These are phyloP conservation scores for Drosophila pseudotakahashii DNA, from an alignment of 2,888 invertebrate genomes.

Conservation along the genomic window DNA sequence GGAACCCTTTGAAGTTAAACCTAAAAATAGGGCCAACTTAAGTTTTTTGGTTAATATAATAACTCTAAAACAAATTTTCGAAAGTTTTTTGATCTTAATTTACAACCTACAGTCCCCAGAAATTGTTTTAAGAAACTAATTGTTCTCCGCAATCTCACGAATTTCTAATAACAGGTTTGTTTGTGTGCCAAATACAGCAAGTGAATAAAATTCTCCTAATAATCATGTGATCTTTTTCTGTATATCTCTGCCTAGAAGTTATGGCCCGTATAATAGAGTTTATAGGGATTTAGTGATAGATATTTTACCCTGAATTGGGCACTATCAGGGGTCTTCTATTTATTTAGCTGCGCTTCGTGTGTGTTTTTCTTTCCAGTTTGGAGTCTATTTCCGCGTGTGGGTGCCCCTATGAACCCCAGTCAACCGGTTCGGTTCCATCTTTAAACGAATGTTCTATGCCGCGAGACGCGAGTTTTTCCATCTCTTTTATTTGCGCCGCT, in stretches of 20 bases:
- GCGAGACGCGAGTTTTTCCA: slow-evolving; percentile 37
- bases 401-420: slow-evolving; percentile 57
- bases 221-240: slow-evolving; percentile 14
- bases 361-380: slow-evolving; percentile 3
- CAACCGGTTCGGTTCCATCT: slow-evolving; percentile 62
- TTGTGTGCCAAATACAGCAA: neutral
- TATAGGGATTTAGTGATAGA: neutral
- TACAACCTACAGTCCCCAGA: neutral
- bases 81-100: too few species aligned
- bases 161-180: slow-evolving; percentile 1
- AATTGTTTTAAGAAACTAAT: neutral
- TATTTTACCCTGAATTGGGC: slow-evolving; percentile 24
- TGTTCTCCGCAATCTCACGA: neutral
- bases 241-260: neutral
- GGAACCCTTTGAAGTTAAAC: too few species aligned
- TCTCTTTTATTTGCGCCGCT: slow-evolving; percentile 40
- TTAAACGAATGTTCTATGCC: slow-evolving; percentile 44
- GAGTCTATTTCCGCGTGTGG: slow-evolving; percentile 35
- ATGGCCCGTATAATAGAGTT: slow-evolving; percentile 19
- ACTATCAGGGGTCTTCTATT: slow-evolving; percentile 30
- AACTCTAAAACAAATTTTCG: too few species aligned
- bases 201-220: slow-evolving; percentile 4
- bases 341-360: slow-evolving; percentile 16
- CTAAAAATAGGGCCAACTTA: too few species aligned
- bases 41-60: too few species aligned